Percentiles rank a stretch among this genome's conserved stretches.
phyloP scores from a whole-genome alignment of 2,113 vertebrate genomes.

The Chaetodon auriga region DNA sequence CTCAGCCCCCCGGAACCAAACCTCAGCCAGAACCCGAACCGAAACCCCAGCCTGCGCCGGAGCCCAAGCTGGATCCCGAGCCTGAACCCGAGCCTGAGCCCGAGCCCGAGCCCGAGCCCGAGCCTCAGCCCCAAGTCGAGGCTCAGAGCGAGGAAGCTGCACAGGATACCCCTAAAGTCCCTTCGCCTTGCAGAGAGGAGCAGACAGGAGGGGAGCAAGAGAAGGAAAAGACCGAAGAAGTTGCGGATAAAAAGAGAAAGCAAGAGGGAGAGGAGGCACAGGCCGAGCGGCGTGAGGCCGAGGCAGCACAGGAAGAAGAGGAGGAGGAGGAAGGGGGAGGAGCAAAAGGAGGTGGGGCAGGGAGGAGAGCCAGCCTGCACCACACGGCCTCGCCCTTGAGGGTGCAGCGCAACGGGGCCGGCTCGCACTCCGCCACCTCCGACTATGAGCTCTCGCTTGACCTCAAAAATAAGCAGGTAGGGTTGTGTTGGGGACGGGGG shows the following conservation, averaged over 20 bases:
- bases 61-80: slow-evolving; percentile 7
- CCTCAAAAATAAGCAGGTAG: slow-evolving; percentile 99
- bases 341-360: slow-evolving; percentile 86
- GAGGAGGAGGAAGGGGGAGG: slow-evolving; percentile 88
- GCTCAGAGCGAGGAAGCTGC: slow-evolving; percentile 11
- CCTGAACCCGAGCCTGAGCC: neutral
- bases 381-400: slow-evolving; percentile 92
- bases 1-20: slow-evolving; percentile 28
- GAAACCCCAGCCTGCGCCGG: neutral
- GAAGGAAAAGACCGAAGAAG: slow-evolving; percentile 50
- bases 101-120: neutral
- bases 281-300: slow-evolving; percentile 41
- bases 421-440: slow-evolving; percentile 90
- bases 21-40: slow-evolving; percentile 1
- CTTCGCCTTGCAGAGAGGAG: slow-evolving; percentile 68
- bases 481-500: slow-evolving; percentile 67
- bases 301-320: slow-evolving; percentile 65
- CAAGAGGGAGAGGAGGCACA: slow-evolving; percentile 60
- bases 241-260: slow-evolving; percentile 37
- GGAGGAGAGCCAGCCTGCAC: slow-evolving; percentile 92
- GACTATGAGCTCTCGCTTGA: slow-evolving; percentile 99
- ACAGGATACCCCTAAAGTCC: slow-evolving; percentile 39
- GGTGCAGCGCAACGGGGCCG: slow-evolving; percentile 93
- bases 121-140: slow-evolving; percentile 38
- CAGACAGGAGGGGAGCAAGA: slow-evolving; percentile 44